Percentiles rank a stretch among this genome's conserved stretches.
phyloP scores from a whole-genome alignment of 2,888 invertebrate genomes.

The Heliconius charithonia region DNA sequence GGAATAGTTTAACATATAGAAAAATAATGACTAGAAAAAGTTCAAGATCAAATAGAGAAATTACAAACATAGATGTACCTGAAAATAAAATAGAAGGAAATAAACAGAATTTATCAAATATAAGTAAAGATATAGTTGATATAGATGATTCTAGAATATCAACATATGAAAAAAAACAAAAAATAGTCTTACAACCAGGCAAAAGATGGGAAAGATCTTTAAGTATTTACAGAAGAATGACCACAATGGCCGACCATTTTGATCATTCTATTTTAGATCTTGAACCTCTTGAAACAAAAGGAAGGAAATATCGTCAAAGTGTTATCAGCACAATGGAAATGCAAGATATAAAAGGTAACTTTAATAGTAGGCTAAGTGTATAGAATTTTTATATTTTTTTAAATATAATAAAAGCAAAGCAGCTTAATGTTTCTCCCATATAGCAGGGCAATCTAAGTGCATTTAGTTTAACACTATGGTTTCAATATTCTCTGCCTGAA shows the following conservation, averaged over 20 bases:
- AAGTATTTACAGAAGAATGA: conserved; percentile 82
- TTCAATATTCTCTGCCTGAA: too few species aligned
- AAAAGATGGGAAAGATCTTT: conserved; percentile 88
- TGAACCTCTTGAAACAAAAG: conserved; percentile 71
- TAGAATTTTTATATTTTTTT: too few species aligned
- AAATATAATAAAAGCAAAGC: not conserved
- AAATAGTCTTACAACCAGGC: conserved; percentile 84
- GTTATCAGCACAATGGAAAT: conserved; percentile 79
- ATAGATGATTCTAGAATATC: conserved; percentile 41
- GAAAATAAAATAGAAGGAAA: not conserved
- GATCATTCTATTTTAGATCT: conserved; percentile 72
- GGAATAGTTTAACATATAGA: conserved; percentile 1
- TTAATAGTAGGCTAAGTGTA: not conserved
- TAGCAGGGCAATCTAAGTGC: not conserved
- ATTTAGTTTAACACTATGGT: not conserved
- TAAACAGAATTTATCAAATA: not conserved
- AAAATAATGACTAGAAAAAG: conserved; percentile 53
- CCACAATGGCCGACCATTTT: conserved; percentile 68
- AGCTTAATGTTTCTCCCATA: not conserved
- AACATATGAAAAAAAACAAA: conserved; percentile 56
- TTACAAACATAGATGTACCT: conserved; percentile 14
- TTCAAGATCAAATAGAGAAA: conserved; percentile 50
- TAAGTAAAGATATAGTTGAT: conserved; percentile 17
- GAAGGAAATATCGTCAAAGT: conserved; percentile 82
- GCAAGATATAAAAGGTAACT: conserved; percentile 73